These are phyloP conservation scores for Apteryx owenii DNA, from an alignment of 2,113 vertebrate species.

Conservation along the genomic window DNA sequence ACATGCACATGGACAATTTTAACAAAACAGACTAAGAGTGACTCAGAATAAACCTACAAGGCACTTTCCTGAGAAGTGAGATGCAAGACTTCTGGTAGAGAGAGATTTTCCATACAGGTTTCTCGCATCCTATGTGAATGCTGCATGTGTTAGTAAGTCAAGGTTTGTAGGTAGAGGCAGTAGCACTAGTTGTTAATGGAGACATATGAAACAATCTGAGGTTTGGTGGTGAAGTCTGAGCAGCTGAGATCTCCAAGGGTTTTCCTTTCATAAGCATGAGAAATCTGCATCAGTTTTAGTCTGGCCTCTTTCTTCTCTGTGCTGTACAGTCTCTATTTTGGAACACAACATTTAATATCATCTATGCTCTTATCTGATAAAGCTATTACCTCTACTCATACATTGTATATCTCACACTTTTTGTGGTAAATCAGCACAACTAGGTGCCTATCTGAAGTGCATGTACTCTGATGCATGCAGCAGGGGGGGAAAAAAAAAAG, in stretches of 20 bases:
- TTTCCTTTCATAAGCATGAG: not conserved
- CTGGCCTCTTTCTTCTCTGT: not conserved
- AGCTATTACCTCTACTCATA: not conserved
- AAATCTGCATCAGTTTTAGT: not conserved
- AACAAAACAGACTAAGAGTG: not conserved
- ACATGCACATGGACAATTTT: not conserved
- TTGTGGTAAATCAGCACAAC: not conserved
- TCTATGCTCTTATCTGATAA: not conserved
- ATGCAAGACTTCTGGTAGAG: not conserved
- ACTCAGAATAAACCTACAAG: not conserved
- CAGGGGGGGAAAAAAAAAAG: not conserved
- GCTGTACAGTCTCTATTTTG: not conserved
- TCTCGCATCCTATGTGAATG: not conserved
- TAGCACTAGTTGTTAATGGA: not conserved
- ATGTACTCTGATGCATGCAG: too few species aligned
- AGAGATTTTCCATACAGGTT: not conserved
- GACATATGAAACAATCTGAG: not conserved
- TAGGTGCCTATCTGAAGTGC: not conserved
- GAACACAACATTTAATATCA: not conserved
- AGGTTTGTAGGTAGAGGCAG: not conserved
- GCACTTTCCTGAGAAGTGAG: not conserved
- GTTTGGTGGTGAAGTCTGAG: not conserved
- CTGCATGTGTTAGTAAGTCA: not conserved
- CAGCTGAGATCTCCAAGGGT: not conserved
- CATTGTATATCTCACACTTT: not conserved